phyloP scores from a whole-genome alignment of 2,797 vertebrate genomes.

The Acrossocheilus fasciatus region DNA sequence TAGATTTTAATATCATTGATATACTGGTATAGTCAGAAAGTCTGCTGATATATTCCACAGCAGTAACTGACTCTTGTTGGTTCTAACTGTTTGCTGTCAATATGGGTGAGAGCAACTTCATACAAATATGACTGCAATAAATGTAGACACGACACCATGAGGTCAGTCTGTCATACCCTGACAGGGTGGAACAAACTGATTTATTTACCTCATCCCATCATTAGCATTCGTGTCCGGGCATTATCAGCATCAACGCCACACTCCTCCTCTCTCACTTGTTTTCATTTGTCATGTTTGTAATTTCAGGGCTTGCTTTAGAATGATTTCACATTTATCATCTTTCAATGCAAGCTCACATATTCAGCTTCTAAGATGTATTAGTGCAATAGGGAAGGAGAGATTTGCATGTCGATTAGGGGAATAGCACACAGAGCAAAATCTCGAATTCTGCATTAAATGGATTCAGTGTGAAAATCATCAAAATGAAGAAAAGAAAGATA shows the following conservation, averaged over 20 bases:
- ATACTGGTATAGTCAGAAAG: background rate
- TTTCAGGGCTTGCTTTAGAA: slow-evolving; percentile 62
- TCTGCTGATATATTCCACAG: background rate
- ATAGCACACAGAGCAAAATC: slow-evolving; percentile 35
- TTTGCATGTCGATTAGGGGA: slow-evolving; percentile 79
- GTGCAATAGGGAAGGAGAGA: slow-evolving; percentile 67
- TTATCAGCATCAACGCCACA: slow-evolving; percentile 43
- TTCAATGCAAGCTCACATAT: slow-evolving; percentile 72
- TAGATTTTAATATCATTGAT: background rate
- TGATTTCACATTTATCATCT: slow-evolving; percentile 73
- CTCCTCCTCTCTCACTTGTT: slow-evolving; percentile 53
- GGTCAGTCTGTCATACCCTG: background rate
- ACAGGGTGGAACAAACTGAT: slow-evolving; percentile 21
- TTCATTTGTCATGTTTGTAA: slow-evolving; percentile 65
- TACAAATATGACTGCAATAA: background rate
- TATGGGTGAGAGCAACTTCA: background rate
- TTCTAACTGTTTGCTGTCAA: background rate
- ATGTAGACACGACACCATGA: slow-evolving; percentile 8
- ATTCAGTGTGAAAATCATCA: slow-evolving; percentile 3
- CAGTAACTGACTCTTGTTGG: background rate
- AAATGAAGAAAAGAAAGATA: background rate
- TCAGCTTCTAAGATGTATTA: slow-evolving; percentile 70
- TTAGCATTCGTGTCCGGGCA: slow-evolving; percentile 47
- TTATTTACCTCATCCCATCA: slow-evolving; percentile 37
- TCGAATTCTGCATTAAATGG: background rate